These are phyloP conservation scores for Brachyistius frenatus DNA, from an alignment of 2,113 vertebrate genomes.

Conservation along the genomic window DNA sequence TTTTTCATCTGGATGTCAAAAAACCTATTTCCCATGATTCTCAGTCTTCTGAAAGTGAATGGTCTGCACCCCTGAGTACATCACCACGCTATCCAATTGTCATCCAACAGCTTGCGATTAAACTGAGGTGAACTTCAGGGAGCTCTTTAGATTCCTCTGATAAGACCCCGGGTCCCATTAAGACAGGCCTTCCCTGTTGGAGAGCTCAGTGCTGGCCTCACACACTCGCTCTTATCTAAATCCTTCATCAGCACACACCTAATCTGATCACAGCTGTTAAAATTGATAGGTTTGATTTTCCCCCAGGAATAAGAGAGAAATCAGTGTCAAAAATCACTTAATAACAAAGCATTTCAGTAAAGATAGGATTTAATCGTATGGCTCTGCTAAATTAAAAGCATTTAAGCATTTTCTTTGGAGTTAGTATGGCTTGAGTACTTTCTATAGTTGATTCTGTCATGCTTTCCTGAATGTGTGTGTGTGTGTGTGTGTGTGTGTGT, in stretches of 20 bases:
- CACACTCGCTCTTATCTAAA: slow-evolving; percentile 79
- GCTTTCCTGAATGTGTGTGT: neutral
- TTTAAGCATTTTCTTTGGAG: too few relatives aligned
- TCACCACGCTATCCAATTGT: slow-evolving; percentile 43
- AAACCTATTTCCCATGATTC: neutral
- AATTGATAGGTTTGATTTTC: slow-evolving; percentile 69
- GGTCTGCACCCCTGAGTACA: slow-evolving; percentile 20
- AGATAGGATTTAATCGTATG: neutral
- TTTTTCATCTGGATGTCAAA: neutral
- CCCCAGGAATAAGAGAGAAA: slow-evolving; percentile 37
- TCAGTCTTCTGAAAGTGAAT: slow-evolving; percentile 45
- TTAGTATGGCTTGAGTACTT: neutral
- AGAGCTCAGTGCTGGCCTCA: slow-evolving; percentile 62
- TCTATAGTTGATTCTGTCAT: slow-evolving; percentile 24
- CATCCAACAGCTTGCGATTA: slow-evolving; percentile 51
- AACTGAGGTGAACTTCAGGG: slow-evolving; percentile 76
- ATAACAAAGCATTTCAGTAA: slow-evolving; percentile 5
- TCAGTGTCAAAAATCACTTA: slow-evolving; percentile 46
- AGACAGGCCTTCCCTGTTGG: slow-evolving; percentile 45
- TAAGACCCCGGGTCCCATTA: slow-evolving; percentile 73
- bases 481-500: slow-evolving; percentile 29
- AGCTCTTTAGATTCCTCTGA: slow-evolving; percentile 78
- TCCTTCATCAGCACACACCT: slow-evolving; percentile 76
- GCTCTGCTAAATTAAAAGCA: too few relatives aligned
- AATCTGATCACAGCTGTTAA: slow-evolving; percentile 71